phyloP scores from a whole-genome alignment of 2,113 vertebrate genomes.

The Pachyramphus minor region DNA sequence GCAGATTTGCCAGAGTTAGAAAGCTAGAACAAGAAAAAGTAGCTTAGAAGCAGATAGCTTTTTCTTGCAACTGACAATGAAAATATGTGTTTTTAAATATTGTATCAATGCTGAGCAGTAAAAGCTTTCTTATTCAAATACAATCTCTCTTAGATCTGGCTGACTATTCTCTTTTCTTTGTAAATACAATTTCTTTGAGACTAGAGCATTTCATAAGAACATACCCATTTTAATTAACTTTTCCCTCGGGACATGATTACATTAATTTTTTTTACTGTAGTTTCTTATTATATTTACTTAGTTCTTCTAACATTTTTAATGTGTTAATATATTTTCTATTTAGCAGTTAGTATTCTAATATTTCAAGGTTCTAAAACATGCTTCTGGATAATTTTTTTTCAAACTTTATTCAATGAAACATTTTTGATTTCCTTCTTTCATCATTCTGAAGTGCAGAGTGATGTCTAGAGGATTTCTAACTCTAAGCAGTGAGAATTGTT shows the following conservation, averaged over 20 bases:
- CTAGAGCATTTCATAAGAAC: neutral
- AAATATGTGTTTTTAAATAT: neutral
- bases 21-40: neutral
- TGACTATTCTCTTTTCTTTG: neutral
- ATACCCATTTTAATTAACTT: neutral
- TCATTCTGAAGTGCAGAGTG: neutral
- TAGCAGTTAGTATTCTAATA: neutral
- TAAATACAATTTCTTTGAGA: neutral
- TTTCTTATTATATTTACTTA: neutral
- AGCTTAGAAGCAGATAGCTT: neutral
- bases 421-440: neutral
- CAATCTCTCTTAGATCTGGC: neutral
- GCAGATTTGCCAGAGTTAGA: neutral
- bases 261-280: neutral
- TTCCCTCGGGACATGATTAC: neutral
- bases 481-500: fast-evolving
- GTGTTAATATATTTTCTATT: neutral
- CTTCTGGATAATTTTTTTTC: neutral
- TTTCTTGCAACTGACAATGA: neutral
- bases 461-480: neutral
- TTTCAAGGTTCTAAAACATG: neutral
- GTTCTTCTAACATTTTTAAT: neutral
- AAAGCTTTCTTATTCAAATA: neutral
- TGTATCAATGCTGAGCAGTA: neutral
- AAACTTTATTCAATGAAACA: neutral